Base-by-base conservation (phyloP, 2,113 vertebrate genomes). In the Axis porcinus region DNA sequence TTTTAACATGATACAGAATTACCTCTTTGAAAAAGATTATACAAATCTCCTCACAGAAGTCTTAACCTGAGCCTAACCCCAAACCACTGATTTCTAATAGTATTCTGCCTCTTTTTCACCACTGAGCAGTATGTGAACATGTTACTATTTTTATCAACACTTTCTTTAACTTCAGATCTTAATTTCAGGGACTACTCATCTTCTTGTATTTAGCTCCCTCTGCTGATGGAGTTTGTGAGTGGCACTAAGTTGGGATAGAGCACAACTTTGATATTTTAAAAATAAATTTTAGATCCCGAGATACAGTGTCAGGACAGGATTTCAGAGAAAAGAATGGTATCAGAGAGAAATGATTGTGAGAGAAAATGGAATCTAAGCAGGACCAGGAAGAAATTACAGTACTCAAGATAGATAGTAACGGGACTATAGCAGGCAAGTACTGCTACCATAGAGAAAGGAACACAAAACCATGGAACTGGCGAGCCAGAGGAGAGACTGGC, bases 161-260 rank as follows among this genome's bases (percentile, higher is more conserved):
- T 70, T 83, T 89, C 92, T 55, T 45, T 36, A 70, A 76, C 64
- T 82, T 94, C 45, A 23, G 52, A 33, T 57, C 57, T 93, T 74
- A 89, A 60, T 47, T 90, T 94, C 62, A 90, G 50, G 76, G 7
- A 81, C 30, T 95, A 81, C 30, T 95, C 55, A 50, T 97, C 50
- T 50, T 78, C 96, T 95, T 92, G 85, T 79, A 96, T 94, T 92
- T 98, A 95, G 98, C 97, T 97, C 97, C 97, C 98, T 97, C 98
- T 98, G 70, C 94, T 95, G 98, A 84, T 83, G 11, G 86, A 76
- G 74, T 89, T 89, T 97, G 70, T 96, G 55, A 95, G 81, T 91
- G 78, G 67, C 91, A 93, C 30, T 86, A 67, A 55, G 43, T 76
- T 92, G 67, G 45, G 47, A 83, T 19, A 67, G 25, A 86, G 28